A percentile compares a stretch with the other conserved stretches of the same genome.
Conservation (phyloP, 2,888 invertebrate genomes). For the Xestia xanthographa region DNA sequence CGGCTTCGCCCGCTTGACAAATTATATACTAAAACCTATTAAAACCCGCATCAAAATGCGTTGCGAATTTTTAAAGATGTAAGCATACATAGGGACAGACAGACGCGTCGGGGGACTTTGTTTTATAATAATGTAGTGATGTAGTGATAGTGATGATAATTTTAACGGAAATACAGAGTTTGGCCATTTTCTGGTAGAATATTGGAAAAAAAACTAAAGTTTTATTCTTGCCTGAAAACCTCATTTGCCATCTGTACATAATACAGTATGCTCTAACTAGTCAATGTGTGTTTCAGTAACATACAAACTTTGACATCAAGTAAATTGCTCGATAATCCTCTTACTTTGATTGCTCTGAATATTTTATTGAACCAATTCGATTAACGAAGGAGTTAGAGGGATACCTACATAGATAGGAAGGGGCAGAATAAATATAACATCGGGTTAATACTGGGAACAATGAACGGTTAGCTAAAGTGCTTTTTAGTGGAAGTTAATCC, state of each 20-base stretch:
- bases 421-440: not conserved
- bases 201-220: not conserved
- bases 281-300: conserved; percentile 13
- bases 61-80: too few relatives aligned
- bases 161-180: not conserved
- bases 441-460: not conserved
- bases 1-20: too few relatives aligned
- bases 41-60: too few relatives aligned
- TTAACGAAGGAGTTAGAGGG: conserved; percentile 55
- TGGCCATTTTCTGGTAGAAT: not conserved
- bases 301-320: conserved; percentile 50
- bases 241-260: not conserved
- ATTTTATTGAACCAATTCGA: conserved; percentile 66
- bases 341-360: conserved; percentile 70
- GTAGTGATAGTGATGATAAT: too few relatives aligned
- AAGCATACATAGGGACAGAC: too few relatives aligned
- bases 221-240: not conserved
- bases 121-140: too few relatives aligned
- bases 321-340: conserved; percentile 59
- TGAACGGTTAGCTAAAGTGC: conserved; percentile 13
- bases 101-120: too few relatives aligned
- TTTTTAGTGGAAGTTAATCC: conserved; percentile 22
- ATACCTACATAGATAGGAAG: not conserved
- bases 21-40: too few relatives aligned
- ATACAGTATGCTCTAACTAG: not conserved